Evolutionary conservation across 2,797 vertebrate species (phyloP).

Genomic region (Malurus leucopterus): DNA sequence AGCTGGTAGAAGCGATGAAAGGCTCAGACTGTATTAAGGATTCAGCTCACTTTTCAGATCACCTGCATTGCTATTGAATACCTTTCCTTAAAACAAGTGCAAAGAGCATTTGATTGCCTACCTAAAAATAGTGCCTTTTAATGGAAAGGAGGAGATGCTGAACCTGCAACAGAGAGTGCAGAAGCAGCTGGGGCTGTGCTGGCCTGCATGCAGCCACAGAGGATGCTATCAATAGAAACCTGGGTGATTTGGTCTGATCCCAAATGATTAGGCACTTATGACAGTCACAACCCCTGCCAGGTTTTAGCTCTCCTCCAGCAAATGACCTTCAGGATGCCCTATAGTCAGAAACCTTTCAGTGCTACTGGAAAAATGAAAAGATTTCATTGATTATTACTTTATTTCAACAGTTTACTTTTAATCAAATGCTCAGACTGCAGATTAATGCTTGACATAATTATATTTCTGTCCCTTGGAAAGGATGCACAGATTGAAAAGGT

Average conservation of each 20-base stretch:
- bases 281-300: neutral
- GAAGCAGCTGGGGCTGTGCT: neutral
- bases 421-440: neutral
- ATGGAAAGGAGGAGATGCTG: neutral
- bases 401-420: neutral
- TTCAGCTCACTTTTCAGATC: neutral
- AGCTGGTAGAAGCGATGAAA: neutral
- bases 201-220: neutral
- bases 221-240: slow-evolving; percentile 4
- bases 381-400: neutral
- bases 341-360: neutral
- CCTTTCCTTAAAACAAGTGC: slow-evolving; percentile 33
- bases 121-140: slow-evolving; percentile 39
- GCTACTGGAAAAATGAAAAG: neutral
- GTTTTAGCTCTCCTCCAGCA: neutral
- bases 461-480: neutral
- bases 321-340: neutral
- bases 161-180: neutral
- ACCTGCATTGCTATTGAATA: neutral
- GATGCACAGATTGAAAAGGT: neutral
- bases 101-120: slow-evolving; percentile 12
- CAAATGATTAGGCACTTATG: neutral
- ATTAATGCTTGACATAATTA: neutral
- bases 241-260: slow-evolving; percentile 15
- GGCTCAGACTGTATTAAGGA: neutral